Evolutionary conservation across 2,113 vertebrate species (phyloP), one percentile per base, ranked within the genome.

Genomic region (Oriolus oriolus): DNA sequence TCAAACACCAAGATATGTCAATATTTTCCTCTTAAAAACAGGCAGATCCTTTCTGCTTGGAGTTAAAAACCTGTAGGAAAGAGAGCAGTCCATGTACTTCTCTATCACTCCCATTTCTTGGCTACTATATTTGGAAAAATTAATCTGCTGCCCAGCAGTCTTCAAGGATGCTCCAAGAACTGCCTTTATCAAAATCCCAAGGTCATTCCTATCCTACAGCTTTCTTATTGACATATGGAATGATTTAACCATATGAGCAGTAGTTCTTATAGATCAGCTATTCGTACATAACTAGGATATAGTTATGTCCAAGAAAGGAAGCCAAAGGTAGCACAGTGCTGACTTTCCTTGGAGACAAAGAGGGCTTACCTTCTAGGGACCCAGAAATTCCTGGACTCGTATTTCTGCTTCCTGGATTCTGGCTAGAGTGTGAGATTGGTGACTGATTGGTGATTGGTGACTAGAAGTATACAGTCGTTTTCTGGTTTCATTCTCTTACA

Each of bases 21-120:
- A 35, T 2, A 27, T 24, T 88, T 93, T 52, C 30, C 11, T 65
- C 7, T 78, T 75, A 27, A 70, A 64, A 52, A 7, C 15, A 69
- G 0, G 0, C n/a, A 85, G 20, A 23, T 61, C 7, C 1, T 0
- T 66, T 79, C n/a, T 93, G 9, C 27, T 83, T 42, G n/a, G 15
- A 78, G 13, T 74, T 74, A 64, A 37, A 94, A 90, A 41, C 9
- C 30, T 33, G 4, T 15, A 22, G 30, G 23, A 70, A 78, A 85
- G 7, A 53, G 4, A 63, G 31, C 8, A 44, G 18, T 18, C 15
- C n/a, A 18, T 17, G 21, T 49, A 11, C 21, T 76, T 76, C 39
- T 68, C 16, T 64, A 64, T 10, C 10, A 50, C 11, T 59, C 8
- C 11, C 2, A 14, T 68, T 59, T 63, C 63, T 90, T 64, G 27